phyloP scores from a whole-genome alignment of 2,888 invertebrate species.

The Lottia scabra region DNA sequence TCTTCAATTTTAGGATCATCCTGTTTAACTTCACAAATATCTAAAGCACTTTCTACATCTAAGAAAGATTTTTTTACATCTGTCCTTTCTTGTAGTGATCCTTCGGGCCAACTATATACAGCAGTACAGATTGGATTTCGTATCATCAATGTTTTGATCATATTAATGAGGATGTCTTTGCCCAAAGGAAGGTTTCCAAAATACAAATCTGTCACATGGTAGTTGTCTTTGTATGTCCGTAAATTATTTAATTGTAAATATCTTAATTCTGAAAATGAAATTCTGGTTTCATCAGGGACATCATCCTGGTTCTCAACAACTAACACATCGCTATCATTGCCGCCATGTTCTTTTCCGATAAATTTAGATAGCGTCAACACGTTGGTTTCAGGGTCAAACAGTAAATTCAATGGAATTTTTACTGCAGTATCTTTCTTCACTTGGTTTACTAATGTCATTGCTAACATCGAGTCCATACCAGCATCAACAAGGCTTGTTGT shows the following conservation, averaged over 20 bases:
- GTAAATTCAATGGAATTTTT: slow-evolving; percentile 24
- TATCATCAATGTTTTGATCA: neutral
- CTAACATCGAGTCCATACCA: slow-evolving; percentile 48
- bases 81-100: neutral
- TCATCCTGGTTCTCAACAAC: neutral
- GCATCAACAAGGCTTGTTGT: slow-evolving; percentile 31
- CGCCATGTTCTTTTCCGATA: neutral
- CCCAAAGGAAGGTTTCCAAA: neutral
- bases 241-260: neutral
- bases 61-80: neutral
- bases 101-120: neutral
- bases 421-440: slow-evolving; percentile 26
- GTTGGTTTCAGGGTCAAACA: slow-evolving; percentile 3
- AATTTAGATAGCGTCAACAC: neutral
- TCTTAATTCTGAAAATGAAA: neutral
- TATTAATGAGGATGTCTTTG: neutral
- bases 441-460: slow-evolving; percentile 36
- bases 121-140: neutral
- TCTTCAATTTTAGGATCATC: neutral
- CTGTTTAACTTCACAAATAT: neutral
- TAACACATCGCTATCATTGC: neutral
- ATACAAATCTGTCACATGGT: neutral
- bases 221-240: neutral
- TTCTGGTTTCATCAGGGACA: neutral
- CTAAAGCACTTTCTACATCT: neutral